Evolutionary conservation across 2,797 vertebrate genomes (phyloP).

Genomic region (Arremon aurantiirostris): DNA sequence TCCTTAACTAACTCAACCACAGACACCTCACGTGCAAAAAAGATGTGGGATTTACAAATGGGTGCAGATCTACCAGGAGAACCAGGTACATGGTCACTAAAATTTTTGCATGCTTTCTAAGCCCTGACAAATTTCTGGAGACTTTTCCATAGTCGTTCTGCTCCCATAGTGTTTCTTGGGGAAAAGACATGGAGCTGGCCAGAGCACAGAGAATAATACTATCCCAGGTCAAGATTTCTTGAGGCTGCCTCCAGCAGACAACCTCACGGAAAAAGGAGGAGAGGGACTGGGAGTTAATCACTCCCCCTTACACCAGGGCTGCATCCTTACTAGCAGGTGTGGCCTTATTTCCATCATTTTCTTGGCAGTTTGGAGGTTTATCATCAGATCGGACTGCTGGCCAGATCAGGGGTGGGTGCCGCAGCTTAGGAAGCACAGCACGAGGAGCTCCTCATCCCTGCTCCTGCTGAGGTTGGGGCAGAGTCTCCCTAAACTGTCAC

Average conservation of each 20-base stretch:
- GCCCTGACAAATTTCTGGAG: background rate
- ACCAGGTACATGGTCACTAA: background rate
- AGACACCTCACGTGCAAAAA: background rate
- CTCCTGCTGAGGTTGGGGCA: background rate
- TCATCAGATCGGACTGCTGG: background rate
- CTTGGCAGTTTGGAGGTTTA: background rate
- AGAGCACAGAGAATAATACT: background rate
- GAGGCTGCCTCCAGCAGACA: background rate
- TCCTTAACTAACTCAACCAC: background rate
- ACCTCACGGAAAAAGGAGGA: background rate
- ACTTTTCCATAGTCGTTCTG: fast-evolving
- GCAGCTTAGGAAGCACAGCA: background rate
- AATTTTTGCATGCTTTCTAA: background rate
- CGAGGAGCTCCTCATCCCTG: fast-evolving
- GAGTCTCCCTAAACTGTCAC: background rate
- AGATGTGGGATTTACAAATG: background rate
- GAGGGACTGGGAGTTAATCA: background rate
- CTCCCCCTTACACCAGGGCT: background rate
- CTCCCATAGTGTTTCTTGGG: background rate
- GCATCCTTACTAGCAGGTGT: background rate
- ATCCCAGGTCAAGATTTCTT: background rate
- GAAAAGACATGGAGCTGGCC: background rate
- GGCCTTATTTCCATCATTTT: background rate
- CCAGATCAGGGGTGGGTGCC: fast-evolving
- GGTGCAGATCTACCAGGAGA: background rate